These are phyloP conservation scores for Dasysyrphus tricinctus DNA, from an alignment of 2,888 invertebrate species.

Conservation along the genomic window DNA sequence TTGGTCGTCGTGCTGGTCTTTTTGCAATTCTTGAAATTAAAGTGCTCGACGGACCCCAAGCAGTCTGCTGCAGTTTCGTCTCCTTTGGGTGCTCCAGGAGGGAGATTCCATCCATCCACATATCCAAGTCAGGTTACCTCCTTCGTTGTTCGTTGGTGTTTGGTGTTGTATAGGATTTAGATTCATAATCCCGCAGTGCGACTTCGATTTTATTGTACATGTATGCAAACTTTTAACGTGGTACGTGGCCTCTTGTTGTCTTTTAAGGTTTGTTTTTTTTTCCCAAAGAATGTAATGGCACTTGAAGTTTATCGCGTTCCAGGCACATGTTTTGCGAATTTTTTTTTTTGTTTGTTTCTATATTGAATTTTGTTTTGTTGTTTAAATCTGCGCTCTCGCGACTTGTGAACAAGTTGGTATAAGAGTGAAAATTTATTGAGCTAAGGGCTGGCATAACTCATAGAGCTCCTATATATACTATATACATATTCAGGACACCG, in stretches of 20 bases:
- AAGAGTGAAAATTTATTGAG: slow-evolving; percentile 82
- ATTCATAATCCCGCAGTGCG: slow-evolving; percentile 68
- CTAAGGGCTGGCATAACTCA: slow-evolving; percentile 83
- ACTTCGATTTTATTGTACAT: slow-evolving; percentile 33
- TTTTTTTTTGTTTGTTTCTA: no score
- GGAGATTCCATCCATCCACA: slow-evolving; percentile 32
- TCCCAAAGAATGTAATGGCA: slow-evolving; percentile 64
- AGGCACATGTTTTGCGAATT: slow-evolving; percentile 67
- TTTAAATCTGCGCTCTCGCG: slow-evolving; percentile 54
- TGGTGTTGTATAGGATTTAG: slow-evolving; percentile 60
- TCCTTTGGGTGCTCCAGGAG: slow-evolving; percentile 35
- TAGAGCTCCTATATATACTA: slow-evolving; percentile 76
- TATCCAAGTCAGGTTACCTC: neutral
- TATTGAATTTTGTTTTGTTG: slow-evolving; percentile 45
- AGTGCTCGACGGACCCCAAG: slow-evolving; percentile 81
- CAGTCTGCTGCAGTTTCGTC: slow-evolving; percentile 80
- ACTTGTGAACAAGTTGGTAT: slow-evolving; percentile 76
- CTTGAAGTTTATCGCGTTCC: slow-evolving; percentile 73
- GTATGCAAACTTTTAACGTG: slow-evolving; percentile 67
- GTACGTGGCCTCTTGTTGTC: slow-evolving; percentile 50
- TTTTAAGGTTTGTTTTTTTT: slow-evolving; percentile 21
- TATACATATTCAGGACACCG: slow-evolving; percentile 76
- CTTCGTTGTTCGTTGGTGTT: neutral
- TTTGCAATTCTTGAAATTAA: slow-evolving; percentile 74
- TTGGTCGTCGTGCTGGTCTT: slow-evolving; percentile 39